These are phyloP conservation scores for Megaptera novaeangliae DNA, from an alignment of 2,113 vertebrate genomes.

Conservation along the genomic window DNA sequence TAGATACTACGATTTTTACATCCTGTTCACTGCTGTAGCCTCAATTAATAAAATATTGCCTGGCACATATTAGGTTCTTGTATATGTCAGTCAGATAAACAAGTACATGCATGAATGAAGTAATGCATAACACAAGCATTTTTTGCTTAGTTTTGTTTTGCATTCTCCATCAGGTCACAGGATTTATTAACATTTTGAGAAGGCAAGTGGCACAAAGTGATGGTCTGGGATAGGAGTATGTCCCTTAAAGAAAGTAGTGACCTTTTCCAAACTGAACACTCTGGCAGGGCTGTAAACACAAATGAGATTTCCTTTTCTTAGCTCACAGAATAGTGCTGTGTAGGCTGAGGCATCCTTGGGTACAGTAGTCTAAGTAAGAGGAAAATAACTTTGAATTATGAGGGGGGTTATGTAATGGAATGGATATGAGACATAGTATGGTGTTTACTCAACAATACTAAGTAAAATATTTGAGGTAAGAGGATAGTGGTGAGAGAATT, in stretches of 20 bases:
- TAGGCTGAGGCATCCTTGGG: neutral
- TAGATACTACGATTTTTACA: neutral
- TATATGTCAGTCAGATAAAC: neutral
- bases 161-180: neutral
- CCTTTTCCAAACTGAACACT: neutral
- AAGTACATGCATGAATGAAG: neutral
- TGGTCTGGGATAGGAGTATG: accelerated
- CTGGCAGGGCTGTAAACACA: neutral
- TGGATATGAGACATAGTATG: neutral
- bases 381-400: neutral
- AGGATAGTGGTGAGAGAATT: neutral
- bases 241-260: neutral
- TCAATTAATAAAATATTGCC: neutral
- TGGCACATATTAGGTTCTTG: neutral
- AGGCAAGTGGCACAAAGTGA: neutral
- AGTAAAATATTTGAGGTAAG: neutral
- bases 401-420: neutral
- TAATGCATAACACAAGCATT: neutral
- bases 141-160: neutral
- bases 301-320: neutral
- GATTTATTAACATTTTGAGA: neutral
- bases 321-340: neutral
- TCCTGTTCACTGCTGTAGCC: neutral
- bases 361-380: neutral
- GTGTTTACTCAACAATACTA: neutral